These are phyloP conservation scores for Fistularia commersonii DNA, from an alignment of 2,797 vertebrate species.

Conservation along the genomic window DNA sequence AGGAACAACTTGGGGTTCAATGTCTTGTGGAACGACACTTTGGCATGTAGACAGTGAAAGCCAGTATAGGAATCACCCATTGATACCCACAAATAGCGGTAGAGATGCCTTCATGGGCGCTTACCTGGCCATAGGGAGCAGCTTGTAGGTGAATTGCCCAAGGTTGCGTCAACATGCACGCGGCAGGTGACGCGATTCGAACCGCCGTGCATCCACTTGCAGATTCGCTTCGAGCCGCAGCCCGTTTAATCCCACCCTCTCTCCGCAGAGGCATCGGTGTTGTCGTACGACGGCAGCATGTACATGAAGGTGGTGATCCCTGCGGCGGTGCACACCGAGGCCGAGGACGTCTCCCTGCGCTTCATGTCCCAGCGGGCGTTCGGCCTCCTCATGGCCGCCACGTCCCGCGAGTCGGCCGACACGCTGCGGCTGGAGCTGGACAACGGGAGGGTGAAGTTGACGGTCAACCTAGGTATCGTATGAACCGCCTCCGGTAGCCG, in stretches of 20 bases:
- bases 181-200: no score
- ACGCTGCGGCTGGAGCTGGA: conserved; percentile 93
- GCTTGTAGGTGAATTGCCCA: no score
- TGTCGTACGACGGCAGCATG: conserved; percentile 97
- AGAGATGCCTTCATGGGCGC: background rate
- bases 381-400: conserved; percentile 91
- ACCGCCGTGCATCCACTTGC: no score
- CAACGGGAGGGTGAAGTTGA: conserved; percentile 92
- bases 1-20: background rate
- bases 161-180: no score
- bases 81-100: no score
- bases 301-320: conserved; percentile 97
- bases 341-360: conserved; percentile 94
- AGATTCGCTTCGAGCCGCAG: no score
- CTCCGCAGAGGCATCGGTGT: conserved; percentile 87
- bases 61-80: no score
- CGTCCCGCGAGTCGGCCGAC: conserved; percentile 91
- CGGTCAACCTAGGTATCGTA: conserved; percentile 98
- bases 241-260: no score
- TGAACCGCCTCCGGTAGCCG: conserved; percentile 37
- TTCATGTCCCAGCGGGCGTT: conserved; percentile 96
- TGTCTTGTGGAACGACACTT: no score
- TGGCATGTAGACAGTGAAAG: no score
- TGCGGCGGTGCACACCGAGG: conserved; percentile 91
- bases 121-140: no score